Conservation (phyloP, 2,888 invertebrate species). For the Dugesia japonica region DNA sequence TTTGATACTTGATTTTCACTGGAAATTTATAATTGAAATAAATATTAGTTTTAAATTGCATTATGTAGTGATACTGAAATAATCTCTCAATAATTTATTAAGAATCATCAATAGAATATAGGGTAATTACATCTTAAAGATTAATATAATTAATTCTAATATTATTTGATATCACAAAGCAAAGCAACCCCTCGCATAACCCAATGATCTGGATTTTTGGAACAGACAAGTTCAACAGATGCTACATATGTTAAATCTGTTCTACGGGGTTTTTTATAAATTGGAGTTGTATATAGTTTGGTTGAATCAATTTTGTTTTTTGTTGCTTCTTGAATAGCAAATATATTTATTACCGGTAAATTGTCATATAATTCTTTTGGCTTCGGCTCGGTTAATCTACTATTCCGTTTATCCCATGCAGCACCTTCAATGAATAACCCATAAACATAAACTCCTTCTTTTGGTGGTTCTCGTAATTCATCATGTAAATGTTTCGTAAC, state of each 20-base stretch:
- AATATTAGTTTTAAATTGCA: no score
- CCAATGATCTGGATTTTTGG: constrained; percentile 67
- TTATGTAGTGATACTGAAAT: no score
- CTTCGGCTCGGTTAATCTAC: constrained; percentile 59
- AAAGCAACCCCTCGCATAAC: constrained; percentile 81
- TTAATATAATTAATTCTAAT: not conserved
- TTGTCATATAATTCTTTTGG: constrained; percentile 66
- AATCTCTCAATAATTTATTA: no score
- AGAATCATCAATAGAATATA: no score
- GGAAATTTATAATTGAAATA: no score
- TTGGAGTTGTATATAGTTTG: constrained; percentile 64
- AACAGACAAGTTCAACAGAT: constrained; percentile 57
- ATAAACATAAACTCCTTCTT: constrained; percentile 72
- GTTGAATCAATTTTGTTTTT: constrained; percentile 32
- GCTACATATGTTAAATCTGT: constrained; percentile 65
- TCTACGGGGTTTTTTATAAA: constrained; percentile 69
- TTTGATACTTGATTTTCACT: no score
- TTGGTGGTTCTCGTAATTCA: constrained; percentile 60
- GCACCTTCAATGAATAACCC: constrained; percentile 73
- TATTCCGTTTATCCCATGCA: constrained; percentile 66
- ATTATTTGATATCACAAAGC: constrained; percentile 77
- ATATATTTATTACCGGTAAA: constrained; percentile 67
- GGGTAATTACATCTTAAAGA: no score
- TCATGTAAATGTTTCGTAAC: constrained; percentile 48
- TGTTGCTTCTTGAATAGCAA: constrained; percentile 50